Evolutionary conservation across 2,888 invertebrate genomes (phyloP).

Genomic region (Galerucella nymphaeae): DNA sequence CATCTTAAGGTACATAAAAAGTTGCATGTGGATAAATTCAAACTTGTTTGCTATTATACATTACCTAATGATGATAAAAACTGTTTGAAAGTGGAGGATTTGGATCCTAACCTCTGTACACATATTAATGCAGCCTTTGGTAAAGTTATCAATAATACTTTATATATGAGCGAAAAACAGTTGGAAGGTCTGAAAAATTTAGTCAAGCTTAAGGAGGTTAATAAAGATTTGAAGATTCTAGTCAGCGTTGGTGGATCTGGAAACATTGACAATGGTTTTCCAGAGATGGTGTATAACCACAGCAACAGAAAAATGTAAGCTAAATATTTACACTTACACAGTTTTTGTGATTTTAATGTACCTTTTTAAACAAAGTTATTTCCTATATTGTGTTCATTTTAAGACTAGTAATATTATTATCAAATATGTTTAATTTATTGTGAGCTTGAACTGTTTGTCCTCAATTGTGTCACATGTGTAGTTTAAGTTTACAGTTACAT

Average conservation of each 20-base stretch:
- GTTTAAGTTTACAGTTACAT: no score
- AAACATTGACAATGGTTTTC: slow-evolving; percentile 70
- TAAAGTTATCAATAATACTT: slow-evolving; percentile 70
- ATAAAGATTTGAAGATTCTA: slow-evolving; percentile 79
- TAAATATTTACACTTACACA: no score
- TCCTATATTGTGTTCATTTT: not conserved
- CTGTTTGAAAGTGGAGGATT: slow-evolving; percentile 58
- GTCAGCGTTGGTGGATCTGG: slow-evolving; percentile 78
- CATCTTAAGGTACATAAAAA: slow-evolving; percentile 37
- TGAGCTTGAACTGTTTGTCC: no score
- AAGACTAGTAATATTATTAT: not conserved
- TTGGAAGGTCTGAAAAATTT: slow-evolving; percentile 50
- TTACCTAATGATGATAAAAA: slow-evolving; percentile 62
- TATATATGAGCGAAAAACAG: slow-evolving; percentile 67
- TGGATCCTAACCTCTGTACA: slow-evolving; percentile 82
- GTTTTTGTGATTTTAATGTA: no score
- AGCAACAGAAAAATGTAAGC: slow-evolving; percentile 71
- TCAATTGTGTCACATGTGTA: no score
- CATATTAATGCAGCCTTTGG: slow-evolving; percentile 86
- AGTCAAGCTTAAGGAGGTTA: slow-evolving; percentile 68
- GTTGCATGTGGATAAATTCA: slow-evolving; percentile 37
- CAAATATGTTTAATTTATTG: no score
- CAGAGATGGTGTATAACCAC: slow-evolving; percentile 79
- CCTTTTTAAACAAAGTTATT: not conserved
- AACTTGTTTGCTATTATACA: slow-evolving; percentile 78